These are phyloP conservation scores for Cyanoramphus novaezelandiae DNA, from an alignment of 2,113 vertebrate species.

Conservation along the genomic window DNA sequence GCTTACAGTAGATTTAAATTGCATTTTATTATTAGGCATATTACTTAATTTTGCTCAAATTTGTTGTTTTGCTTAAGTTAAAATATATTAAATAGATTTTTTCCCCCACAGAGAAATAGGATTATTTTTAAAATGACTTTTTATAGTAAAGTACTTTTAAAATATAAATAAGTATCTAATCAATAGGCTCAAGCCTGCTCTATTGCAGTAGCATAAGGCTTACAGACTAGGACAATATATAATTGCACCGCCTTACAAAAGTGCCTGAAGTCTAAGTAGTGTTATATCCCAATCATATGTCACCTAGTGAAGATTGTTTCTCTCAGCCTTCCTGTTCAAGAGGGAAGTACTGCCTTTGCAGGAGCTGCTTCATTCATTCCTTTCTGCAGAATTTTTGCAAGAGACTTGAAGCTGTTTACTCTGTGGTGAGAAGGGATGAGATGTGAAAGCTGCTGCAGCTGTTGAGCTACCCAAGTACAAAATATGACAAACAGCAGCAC, in stretches of 20 bases:
- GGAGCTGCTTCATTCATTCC: not conserved
- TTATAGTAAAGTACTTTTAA: not conserved
- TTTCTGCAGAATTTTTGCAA: not conserved
- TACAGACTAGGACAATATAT: not conserved
- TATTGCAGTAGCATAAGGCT: not conserved
- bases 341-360: not conserved
- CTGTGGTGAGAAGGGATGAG: not conserved
- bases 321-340: not conserved
- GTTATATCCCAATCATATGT: not conserved
- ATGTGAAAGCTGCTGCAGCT: not conserved
- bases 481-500: not conserved
- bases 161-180: not conserved
- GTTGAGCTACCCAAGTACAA: not conserved
- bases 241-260: not conserved
- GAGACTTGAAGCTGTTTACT: not conserved
- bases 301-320: not conserved
- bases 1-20: constrained; percentile 52
- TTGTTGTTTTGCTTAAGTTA: constrained; percentile 37
- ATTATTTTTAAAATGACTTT: not conserved
- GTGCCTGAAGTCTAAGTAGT: not conserved
- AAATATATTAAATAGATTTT: constrained; percentile 29
- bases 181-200: not conserved
- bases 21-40: constrained; percentile 36
- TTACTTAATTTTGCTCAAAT: constrained; percentile 52
- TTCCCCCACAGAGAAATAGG: not conserved